Conservation (phyloP, 2,113 vertebrate species). For the Trinectes maculatus region DNA sequence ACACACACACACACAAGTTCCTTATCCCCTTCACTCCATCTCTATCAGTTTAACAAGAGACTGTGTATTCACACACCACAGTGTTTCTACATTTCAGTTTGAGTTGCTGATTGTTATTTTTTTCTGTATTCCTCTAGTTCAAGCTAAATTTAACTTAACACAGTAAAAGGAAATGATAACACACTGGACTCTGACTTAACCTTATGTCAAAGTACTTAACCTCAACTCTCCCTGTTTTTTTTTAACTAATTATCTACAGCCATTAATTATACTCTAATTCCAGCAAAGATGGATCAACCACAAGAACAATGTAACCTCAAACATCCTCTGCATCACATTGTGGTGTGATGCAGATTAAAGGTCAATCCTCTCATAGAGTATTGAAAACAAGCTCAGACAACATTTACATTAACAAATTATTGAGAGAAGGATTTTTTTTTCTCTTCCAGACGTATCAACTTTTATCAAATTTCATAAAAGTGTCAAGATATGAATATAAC, state of each 20-base stretch:
- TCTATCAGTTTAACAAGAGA: background rate
- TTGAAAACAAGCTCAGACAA: background rate
- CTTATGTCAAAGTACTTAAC: background rate
- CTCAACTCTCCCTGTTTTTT: background rate
- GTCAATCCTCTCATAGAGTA: conserved; percentile 8
- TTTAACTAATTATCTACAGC: background rate
- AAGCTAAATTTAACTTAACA: background rate
- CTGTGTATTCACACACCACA: background rate
- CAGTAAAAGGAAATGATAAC: background rate
- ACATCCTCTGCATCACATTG: background rate
- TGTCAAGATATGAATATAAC: too few species aligned
- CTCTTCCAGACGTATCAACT: background rate
- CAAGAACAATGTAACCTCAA: background rate
- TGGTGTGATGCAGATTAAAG: conserved; percentile 7
- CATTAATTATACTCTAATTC: background rate
- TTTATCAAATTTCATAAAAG: background rate
- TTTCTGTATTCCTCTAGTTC: too few species aligned
- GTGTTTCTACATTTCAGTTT: background rate
- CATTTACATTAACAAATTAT: background rate
- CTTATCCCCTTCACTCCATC: background rate
- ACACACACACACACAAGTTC: too few species aligned
- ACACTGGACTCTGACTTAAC: background rate
- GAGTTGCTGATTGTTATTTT: background rate
- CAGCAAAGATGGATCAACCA: background rate
- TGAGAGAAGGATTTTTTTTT: background rate